A percentile compares a stretch with the other conserved stretches of the same genome.
phyloP scores from a whole-genome alignment of 92 coral and sea anemone species.

The Pocillopora meandrina region DNA sequence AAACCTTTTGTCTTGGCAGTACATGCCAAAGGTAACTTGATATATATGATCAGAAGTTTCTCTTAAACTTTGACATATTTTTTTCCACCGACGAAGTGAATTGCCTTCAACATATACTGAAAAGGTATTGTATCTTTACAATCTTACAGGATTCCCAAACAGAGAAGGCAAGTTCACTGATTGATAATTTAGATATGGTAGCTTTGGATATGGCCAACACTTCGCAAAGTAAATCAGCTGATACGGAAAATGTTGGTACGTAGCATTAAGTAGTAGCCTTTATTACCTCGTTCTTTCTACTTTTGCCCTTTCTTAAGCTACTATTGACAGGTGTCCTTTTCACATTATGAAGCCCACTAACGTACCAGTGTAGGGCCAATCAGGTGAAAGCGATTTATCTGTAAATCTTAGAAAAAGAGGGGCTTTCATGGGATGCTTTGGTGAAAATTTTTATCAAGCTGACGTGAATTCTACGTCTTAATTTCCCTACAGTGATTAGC shows the following conservation, averaged over 20 bases:
- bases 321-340: too few relatives aligned
- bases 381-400: too few relatives aligned
- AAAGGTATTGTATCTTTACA: background rate
- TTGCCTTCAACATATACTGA: too few relatives aligned
- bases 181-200: slow-evolving; percentile 68
- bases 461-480: background rate
- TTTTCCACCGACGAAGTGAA: too few relatives aligned
- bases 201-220: slow-evolving; percentile 66
- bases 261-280: background rate
- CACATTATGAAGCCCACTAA: too few relatives aligned
- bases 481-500: slow-evolving; percentile 32
- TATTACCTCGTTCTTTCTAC: too few relatives aligned
- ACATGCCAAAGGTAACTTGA: slow-evolving; percentile 67
- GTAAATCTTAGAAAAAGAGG: background rate
- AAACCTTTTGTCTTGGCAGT: slow-evolving; percentile 62
- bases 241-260: slow-evolving; percentile 77
- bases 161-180: slow-evolving; percentile 65
- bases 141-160: slow-evolving; percentile 52
- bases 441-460: too few relatives aligned
- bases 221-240: slow-evolving; percentile 40
- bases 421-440: background rate
- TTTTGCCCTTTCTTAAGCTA: too few relatives aligned
- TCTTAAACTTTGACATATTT: too few relatives aligned
- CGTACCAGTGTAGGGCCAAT: too few relatives aligned
- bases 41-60: too few relatives aligned